Conservation (phyloP, 2,797 vertebrate species). For the Leucoraja ocellata region DNA sequence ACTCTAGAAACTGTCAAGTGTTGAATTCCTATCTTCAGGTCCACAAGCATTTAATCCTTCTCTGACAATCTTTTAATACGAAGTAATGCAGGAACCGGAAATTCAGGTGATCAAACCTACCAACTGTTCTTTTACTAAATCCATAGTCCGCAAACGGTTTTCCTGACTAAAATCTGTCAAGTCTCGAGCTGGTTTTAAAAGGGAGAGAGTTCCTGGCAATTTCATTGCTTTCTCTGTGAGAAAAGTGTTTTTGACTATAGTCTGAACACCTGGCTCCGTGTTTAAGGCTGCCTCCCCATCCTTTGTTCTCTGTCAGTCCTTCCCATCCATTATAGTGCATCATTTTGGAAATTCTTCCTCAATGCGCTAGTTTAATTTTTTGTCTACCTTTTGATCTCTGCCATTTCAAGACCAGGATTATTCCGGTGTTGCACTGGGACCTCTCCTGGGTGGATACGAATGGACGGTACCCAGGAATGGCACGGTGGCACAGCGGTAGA, state of each 20-base stretch:
- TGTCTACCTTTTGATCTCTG: no score
- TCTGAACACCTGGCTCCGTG: background rate
- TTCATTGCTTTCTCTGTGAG: background rate
- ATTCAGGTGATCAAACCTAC: background rate
- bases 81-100: background rate
- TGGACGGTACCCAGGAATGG: no score
- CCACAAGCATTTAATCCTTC: background rate
- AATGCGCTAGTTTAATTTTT: no score
- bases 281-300: no score
- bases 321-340: no score
- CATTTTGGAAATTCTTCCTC: no score
- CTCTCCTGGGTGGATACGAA: no score
- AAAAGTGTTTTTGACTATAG: background rate
- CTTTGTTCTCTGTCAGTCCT: no score
- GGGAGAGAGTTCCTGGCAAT: background rate
- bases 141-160: background rate
- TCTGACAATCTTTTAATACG: background rate
- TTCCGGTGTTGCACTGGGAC: no score
- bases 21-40: background rate
- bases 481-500: no score
- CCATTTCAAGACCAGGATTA: no score
- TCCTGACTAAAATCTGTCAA: background rate
- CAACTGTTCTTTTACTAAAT: background rate
- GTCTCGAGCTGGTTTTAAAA: background rate
- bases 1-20: background rate